Percentiles rank a stretch among this genome's conserved stretches.
phyloP scores from a whole-genome alignment of 1,140 invertebrate genomes.

The Aporrectodea caliginosa region DNA sequence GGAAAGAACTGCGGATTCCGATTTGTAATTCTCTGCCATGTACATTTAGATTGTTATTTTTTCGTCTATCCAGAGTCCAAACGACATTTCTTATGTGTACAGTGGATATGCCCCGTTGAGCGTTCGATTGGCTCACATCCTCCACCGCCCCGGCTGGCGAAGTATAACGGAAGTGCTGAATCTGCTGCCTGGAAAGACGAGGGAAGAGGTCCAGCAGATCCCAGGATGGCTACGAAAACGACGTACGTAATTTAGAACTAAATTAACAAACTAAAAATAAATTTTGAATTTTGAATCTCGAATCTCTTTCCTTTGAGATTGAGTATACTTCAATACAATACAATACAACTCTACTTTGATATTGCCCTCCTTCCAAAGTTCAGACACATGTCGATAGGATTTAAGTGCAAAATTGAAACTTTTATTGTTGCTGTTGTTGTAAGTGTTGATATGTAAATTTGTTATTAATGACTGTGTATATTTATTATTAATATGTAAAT shows the following conservation, averaged over 20 bases:
- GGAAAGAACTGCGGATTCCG: too few relatives aligned
- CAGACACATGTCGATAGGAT: too few relatives aligned
- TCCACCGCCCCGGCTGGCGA: constrained; percentile 75
- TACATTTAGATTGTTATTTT: constrained; percentile 2
- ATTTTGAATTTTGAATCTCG: neutral
- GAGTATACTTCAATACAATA: too few relatives aligned
- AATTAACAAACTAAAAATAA: too few relatives aligned
- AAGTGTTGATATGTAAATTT: too few relatives aligned
- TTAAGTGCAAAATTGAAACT: too few relatives aligned
- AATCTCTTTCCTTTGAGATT: neutral
- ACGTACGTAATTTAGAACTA: constrained; percentile 44
- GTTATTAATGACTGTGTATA: too few relatives aligned
- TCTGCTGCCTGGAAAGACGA: constrained; percentile 63
- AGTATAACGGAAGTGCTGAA: constrained; percentile 67
- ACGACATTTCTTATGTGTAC: constrained; percentile 88
- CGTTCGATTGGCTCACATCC: constrained; percentile 73
- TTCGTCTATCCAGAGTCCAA: constrained; percentile 60
- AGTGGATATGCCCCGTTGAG: constrained; percentile 88
- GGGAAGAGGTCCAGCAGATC: constrained; percentile 60
- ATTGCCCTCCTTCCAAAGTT: too few relatives aligned
- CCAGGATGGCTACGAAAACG: constrained; percentile 53
- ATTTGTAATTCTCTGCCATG: too few relatives aligned
- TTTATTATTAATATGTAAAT: too few relatives aligned
- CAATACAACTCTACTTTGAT: too few relatives aligned
- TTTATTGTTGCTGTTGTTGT: too few relatives aligned